A percentile compares a stretch with the other conserved stretches of the same genome.
These are phyloP conservation scores for Girardinus metallicus DNA, from an alignment of 2,797 vertebrate species.

Conservation along the genomic window DNA sequence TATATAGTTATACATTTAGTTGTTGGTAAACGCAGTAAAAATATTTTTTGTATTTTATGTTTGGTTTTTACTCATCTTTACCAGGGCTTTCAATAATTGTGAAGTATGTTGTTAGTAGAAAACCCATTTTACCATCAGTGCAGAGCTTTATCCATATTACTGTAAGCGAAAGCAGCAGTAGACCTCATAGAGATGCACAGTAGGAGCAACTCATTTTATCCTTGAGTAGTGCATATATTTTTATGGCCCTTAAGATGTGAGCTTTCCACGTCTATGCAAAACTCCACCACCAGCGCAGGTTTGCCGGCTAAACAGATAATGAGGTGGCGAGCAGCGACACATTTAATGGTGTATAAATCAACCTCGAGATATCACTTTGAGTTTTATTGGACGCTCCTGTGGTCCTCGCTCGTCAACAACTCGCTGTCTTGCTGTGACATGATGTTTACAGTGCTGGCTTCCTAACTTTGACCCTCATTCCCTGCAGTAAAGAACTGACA, in stretches of 20 bases:
- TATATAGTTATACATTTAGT: neutral
- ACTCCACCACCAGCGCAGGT: neutral
- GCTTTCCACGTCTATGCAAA: neutral
- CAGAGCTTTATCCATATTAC: neutral
- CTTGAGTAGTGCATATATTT: neutral
- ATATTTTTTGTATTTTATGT: neutral
- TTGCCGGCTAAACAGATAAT: constrained; percentile 7
- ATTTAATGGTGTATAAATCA: constrained; percentile 16
- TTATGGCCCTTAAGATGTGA: neutral
- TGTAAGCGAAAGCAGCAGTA: neutral
- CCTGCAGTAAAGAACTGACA: constrained; percentile 3
- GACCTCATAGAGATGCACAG: neutral
- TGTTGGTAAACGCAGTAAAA: too few species aligned
- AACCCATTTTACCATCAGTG: neutral
- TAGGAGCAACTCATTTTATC: neutral
- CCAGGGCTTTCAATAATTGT: neutral
- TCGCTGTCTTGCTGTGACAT: constrained; percentile 4
- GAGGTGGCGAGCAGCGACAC: constrained; percentile 2
- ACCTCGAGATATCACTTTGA: constrained; percentile 8
- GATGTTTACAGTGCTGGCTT: constrained; percentile 8
- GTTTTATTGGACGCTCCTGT: constrained; percentile 2
- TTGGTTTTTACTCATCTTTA: neutral
- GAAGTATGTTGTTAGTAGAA: neutral
- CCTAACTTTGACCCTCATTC: constrained; percentile 7
- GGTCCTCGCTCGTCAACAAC: constrained; percentile 7